phyloP scores from a whole-genome alignment of 1,140 invertebrate species.

The Pantala flavescens region DNA sequence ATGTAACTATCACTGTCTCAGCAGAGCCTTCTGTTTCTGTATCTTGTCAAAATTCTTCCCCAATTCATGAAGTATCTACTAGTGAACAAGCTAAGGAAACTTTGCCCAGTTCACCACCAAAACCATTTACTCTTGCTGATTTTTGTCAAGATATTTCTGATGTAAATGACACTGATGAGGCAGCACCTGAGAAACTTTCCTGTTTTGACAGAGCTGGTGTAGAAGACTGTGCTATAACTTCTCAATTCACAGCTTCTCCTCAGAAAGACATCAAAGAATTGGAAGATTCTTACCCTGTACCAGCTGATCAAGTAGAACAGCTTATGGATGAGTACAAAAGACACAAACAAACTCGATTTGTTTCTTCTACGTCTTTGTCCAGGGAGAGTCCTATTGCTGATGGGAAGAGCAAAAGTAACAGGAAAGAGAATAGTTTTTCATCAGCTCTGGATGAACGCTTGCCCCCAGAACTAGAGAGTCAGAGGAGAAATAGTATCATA shows the following conservation, averaged over 20 bases:
- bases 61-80: neutral
- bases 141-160: conserved; percentile 12
- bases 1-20: neutral
- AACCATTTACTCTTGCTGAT: conserved; percentile 17
- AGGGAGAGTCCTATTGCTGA: conserved; percentile 21
- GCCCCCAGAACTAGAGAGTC: conserved; percentile 59
- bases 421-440: neutral
- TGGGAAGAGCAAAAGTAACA: conserved; percentile 17
- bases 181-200: neutral
- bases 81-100: neutral
- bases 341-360: conserved; percentile 45
- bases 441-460: neutral
- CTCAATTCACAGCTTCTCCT: too few relatives aligned
- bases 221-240: too few relatives aligned
- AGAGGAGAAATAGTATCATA: conserved; percentile 61
- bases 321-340: conserved; percentile 50
- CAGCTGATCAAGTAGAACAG: conserved; percentile 33
- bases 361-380: conserved; percentile 31
- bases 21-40: neutral
- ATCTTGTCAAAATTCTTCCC: neutral
- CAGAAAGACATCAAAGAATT: too few relatives aligned
- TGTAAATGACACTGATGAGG: conserved; percentile 16
- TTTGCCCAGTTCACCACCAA: conserved; percentile 5
- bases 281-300: too few relatives aligned
- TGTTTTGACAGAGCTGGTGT: neutral